Conservation (phyloP, 2,797 vertebrate species). For the Lacerta viridis region DNA sequence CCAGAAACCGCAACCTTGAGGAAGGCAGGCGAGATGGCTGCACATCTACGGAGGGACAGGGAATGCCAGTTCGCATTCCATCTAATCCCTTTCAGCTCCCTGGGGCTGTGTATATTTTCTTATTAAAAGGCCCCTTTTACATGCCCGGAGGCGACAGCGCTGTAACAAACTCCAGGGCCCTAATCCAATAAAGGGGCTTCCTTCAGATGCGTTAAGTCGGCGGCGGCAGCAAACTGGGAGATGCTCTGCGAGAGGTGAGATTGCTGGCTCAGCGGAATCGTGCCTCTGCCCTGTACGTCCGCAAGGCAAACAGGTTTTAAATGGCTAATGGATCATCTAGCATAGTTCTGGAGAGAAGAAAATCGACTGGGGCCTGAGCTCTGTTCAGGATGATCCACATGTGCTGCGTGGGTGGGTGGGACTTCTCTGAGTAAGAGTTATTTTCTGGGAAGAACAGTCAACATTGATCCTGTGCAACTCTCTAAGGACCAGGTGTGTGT, state of each 20-base stretch:
- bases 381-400: neutral
- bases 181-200: constrained; percentile 8
- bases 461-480: neutral
- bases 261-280: neutral
- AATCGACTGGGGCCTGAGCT: neutral
- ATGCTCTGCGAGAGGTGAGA: neutral
- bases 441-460: neutral
- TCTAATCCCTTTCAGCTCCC: constrained; percentile 16
- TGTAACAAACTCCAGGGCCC: constrained; percentile 4
- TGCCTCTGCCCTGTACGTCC: neutral
- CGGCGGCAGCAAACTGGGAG: neutral
- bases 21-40: neutral
- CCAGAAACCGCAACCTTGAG: neutral
- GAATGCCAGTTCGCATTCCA: constrained; percentile 7
- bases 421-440: neutral
- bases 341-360: neutral
- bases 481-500: neutral
- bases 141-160: neutral
- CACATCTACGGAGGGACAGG: neutral
- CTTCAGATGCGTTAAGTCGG: neutral
- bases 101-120: neutral
- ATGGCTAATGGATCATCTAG: neutral
- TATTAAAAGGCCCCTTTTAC: constrained; percentile 12
- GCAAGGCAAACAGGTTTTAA: neutral
- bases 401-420: neutral